These are phyloP conservation scores for Tragelaphus strepsiceros DNA, from an alignment of 2,113 vertebrate genomes.

Conservation along the genomic window DNA sequence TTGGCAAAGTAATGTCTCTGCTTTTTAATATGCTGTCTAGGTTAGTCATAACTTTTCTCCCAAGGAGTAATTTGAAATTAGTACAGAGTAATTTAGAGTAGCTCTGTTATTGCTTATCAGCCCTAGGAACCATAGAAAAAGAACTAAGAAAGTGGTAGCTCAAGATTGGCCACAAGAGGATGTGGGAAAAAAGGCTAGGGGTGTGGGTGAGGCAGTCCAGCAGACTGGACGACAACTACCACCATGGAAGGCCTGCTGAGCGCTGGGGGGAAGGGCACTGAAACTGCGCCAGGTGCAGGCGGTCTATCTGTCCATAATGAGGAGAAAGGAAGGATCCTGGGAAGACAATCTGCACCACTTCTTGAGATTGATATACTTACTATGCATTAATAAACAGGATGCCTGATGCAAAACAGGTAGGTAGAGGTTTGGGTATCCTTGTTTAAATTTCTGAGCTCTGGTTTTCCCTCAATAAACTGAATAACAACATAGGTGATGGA, in stretches of 20 bases:
- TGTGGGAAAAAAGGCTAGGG: not conserved
- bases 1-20: not conserved
- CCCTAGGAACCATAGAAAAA: not conserved
- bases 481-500: not conserved
- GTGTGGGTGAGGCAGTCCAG: not conserved
- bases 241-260: not conserved
- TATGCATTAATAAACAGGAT: not conserved
- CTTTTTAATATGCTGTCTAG: not conserved
- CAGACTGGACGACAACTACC: not conserved
- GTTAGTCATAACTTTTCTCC: not conserved
- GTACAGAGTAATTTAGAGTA: not conserved
- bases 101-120: not conserved
- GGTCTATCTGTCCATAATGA: not conserved
- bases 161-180: not conserved
- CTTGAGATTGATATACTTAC: not conserved
- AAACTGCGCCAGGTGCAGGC: too few relatives aligned
- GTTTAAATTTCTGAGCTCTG: not conserved
- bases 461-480: not conserved
- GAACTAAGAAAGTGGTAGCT: not conserved
- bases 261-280: not conserved
- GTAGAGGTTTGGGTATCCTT: not conserved
- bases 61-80: not conserved
- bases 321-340: not conserved
- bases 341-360: not conserved
- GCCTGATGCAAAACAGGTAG: not conserved